phyloP scores from a whole-genome alignment of 2,888 invertebrate species.

The Helicoverpa assulta region DNA sequence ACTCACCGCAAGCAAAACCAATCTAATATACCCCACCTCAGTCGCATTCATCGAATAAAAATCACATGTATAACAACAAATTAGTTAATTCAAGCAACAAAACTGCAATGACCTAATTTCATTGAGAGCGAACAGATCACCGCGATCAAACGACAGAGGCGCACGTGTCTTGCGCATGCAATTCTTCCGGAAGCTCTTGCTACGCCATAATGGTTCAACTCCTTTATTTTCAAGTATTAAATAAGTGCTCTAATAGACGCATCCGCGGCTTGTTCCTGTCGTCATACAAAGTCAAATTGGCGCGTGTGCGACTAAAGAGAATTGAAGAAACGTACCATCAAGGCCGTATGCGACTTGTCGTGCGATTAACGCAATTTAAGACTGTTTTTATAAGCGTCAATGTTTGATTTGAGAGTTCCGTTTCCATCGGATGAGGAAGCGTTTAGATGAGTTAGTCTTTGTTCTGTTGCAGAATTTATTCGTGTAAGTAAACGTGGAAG shows the following conservation, averaged over 20 bases:
- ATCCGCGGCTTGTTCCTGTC: slow-evolving; percentile 80
- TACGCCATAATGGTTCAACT: slow-evolving; percentile 70
- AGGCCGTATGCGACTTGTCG: slow-evolving; percentile 49
- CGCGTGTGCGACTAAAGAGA: slow-evolving; percentile 59
- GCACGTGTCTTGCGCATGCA: slow-evolving; percentile 60
- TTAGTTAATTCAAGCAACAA: neutral
- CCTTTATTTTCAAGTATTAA: slow-evolving; percentile 82
- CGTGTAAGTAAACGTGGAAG: too few species aligned
- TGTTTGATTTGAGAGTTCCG: slow-evolving; percentile 56
- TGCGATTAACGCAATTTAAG: slow-evolving; percentile 52
- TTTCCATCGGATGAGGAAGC: slow-evolving; percentile 41
- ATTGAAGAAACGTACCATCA: slow-evolving; percentile 63
- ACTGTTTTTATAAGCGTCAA: slow-evolving; percentile 54
- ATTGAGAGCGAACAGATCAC: neutral
- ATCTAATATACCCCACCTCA: neutral
- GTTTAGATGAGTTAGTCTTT: slow-evolving; percentile 18
- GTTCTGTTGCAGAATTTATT: slow-evolving; percentile 12
- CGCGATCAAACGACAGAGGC: slow-evolving; percentile 34
- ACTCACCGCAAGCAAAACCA: too few species aligned
- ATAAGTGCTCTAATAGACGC: slow-evolving; percentile 78
- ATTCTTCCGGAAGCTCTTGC: slow-evolving; percentile 66
- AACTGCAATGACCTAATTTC: slow-evolving; percentile 24
- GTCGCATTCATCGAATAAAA: neutral
- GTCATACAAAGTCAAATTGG: slow-evolving; percentile 66
- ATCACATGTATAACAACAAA: neutral